Evolutionary conservation across 2,888 invertebrate genomes (phyloP), one percentile per base, ranked within the genome.

Genomic region (Maniola hyperantus): DNA sequence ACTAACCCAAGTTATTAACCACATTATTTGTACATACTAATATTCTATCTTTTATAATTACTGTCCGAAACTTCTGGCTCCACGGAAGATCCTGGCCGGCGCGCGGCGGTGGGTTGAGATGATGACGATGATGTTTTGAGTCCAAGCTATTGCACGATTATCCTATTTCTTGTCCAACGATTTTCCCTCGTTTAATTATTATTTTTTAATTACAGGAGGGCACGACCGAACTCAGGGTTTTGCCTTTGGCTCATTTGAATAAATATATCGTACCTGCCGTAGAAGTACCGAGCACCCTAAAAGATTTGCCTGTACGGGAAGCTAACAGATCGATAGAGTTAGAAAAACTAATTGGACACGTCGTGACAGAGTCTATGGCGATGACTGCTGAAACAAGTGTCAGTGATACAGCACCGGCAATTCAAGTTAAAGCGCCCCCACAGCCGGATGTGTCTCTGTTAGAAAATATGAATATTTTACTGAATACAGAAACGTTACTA

Each of bases 241-340:
- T 91, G 6, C 91, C 92, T 1, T 74, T 90, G 66, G 88, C 84
- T 0, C 82, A 83, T 42, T 77, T 89, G 34, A 88, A 84, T 62
- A 87, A 87, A 75, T 70, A 76, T 5, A 79, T 80, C 54, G 76
- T 85, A 1, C 66, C 73, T 1, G 74, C 78, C 1, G 73, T 78
- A 11, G 80, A 83, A 1, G 77, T 89, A 0, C 74, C 84, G 0
- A 73, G 67, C 8, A 58, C 62, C 6, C 65, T 46, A 6, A 76
- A 71, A 18, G 87, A 88, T 18, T 79, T 88, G 68, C 87, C 92
- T 0, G 80, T 80, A 2, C 83, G 82, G 59, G 91, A 91, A 75
- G 92, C 89, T 0, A 88, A 91, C 66, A 81, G 89, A 13, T 88
- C 90, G 1, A 77, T 87, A n/a, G 85, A 90, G 54, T 71, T 92